A percentile compares a stretch with the other conserved stretches of the same genome.
Evolutionary conservation across 2,113 vertebrate species (phyloP).

Genomic region (Stigmatopora argus): DNA sequence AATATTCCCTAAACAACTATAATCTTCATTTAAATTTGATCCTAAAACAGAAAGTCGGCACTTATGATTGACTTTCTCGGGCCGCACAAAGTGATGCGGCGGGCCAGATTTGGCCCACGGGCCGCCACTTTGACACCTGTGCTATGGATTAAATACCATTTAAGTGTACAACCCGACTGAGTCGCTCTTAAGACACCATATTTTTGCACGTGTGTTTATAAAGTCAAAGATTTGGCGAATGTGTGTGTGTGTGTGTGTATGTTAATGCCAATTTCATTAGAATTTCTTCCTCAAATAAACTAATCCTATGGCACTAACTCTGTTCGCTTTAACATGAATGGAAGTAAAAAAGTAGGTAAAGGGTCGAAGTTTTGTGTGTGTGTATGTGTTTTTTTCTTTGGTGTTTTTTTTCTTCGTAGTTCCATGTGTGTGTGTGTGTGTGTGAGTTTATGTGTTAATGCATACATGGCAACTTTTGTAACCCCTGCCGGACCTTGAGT

Average conservation of each 20-base stretch:
- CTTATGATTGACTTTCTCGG: too few relatives aligned
- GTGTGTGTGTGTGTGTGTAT: constrained; percentile 18
- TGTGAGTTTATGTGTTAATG: constrained; percentile 16
- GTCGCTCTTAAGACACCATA: constrained; percentile 29
- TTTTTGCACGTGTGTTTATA: not conserved
- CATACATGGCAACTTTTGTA: constrained; percentile 16
- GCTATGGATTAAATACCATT: constrained; percentile 5
- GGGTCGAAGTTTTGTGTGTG: not conserved
- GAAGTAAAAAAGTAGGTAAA: too few relatives aligned
- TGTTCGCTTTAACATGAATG: too few relatives aligned
- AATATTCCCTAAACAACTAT: too few relatives aligned
- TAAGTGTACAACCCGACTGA: constrained; percentile 22
- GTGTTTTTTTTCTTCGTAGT: too few relatives aligned
- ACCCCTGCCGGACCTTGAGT: not conserved
- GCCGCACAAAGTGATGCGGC: too few relatives aligned
- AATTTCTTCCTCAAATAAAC: too few relatives aligned
- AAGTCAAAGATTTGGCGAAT: not conserved
- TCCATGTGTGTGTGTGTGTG: constrained; percentile 13
- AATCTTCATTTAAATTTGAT: too few relatives aligned
- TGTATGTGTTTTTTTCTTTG: constrained; percentile 10
- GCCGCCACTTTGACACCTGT: too few relatives aligned
- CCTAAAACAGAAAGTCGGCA: too few relatives aligned
- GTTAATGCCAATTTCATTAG: not conserved
- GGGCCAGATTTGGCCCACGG: too few relatives aligned
- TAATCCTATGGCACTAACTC: too few relatives aligned